Conservation (phyloP, 2,797 vertebrate species). For the Sebastes reedi region DNA sequence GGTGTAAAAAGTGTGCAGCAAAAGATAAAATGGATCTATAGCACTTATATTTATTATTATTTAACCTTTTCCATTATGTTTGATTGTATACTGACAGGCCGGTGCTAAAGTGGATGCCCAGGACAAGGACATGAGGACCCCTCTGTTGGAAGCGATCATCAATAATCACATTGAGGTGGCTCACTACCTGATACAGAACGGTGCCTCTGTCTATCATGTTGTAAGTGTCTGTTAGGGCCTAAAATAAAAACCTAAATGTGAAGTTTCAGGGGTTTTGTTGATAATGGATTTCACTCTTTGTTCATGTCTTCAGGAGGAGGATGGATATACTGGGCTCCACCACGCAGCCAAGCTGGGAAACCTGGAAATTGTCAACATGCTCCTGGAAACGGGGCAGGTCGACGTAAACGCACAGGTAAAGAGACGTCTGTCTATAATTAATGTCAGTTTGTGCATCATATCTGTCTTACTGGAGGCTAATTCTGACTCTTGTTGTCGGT, state of each 20-base stretch:
- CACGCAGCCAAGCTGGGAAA: constrained; percentile 92
- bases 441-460: not conserved
- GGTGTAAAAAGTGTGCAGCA: not conserved
- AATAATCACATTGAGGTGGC: constrained; percentile 89
- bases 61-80: not conserved
- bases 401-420: constrained; percentile 91
- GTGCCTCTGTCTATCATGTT: constrained; percentile 89
- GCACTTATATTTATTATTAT: too few relatives aligned
- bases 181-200: constrained; percentile 86
- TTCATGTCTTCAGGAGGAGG: constrained; percentile 85
- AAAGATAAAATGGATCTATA: not conserved
- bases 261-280: not conserved
- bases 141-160: constrained; percentile 90
- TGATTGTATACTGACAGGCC: constrained; percentile 74
- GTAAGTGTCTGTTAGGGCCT: constrained; percentile 64
- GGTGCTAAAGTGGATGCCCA: constrained; percentile 91
- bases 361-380: constrained; percentile 87
- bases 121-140: constrained; percentile 90
- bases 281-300: not conserved
- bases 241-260: not conserved
- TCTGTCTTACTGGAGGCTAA: not conserved
- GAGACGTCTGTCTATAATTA: not conserved
- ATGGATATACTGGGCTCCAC: constrained; percentile 94
- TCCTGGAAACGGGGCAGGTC: constrained; percentile 92
- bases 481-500: not conserved